A percentile compares a stretch with the other conserved stretches of the same genome.
These are phyloP conservation scores for Phyllostomus discolor DNA, from an alignment of 2,113 vertebrate genomes.

Conservation along the genomic window DNA sequence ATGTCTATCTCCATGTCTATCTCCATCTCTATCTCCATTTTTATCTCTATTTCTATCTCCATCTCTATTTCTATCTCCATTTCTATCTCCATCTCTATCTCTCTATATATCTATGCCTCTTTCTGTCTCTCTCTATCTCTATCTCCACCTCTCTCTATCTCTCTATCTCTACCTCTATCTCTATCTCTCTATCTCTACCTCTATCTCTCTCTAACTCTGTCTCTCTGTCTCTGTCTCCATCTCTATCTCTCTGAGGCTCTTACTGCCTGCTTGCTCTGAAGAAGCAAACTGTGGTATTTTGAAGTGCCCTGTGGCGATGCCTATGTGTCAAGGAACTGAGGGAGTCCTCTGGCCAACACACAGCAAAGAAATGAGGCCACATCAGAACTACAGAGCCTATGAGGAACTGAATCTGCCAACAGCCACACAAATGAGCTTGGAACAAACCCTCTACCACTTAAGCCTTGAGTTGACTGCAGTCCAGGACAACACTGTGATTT, in stretches of 20 bases:
- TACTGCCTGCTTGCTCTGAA: background rate
- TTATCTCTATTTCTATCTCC: too few species aligned
- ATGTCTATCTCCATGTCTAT: background rate
- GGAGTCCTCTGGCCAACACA: background rate
- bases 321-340: background rate
- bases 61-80: too few species aligned
- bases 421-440: background rate
- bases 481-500: background rate
- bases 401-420: background rate
- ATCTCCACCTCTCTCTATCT: background rate
- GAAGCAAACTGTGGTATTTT: background rate
- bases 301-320: background rate
- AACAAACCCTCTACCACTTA: background rate
- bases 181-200: background rate
- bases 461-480: background rate
- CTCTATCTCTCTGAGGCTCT: background rate
- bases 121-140: background rate
- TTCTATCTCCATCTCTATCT: background rate
- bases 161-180: background rate
- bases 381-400: background rate
- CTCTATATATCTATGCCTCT: too few species aligned
- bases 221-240: background rate
- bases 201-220: background rate
- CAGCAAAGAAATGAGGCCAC: background rate
- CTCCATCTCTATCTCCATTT: background rate